Evolutionary conservation across 2,888 invertebrate genomes (phyloP).

Genomic region (Allophyes oxyacanthae): DNA sequence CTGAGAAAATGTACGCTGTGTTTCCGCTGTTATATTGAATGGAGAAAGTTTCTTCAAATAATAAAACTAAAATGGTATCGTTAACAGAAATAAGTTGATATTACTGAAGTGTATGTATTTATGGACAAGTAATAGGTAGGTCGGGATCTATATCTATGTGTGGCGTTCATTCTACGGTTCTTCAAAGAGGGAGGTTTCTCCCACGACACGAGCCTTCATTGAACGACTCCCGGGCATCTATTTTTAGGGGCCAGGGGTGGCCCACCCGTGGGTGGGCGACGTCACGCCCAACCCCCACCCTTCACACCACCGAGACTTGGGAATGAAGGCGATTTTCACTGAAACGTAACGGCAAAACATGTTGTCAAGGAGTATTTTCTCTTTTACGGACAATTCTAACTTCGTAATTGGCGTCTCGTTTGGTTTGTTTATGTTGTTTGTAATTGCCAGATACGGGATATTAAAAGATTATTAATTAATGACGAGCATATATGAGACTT

Average conservation of each 20-base stretch:
- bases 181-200: constrained; percentile 48
- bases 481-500: background rate
- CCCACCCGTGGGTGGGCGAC: constrained; percentile 64
- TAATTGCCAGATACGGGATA: constrained; percentile 19
- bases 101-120: constrained; percentile 19
- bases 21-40: constrained; percentile 29
- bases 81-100: constrained; percentile 34
- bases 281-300: constrained; percentile 60
- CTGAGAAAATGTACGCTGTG: constrained; percentile 26
- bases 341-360: constrained; percentile 67
- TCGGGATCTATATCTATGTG: constrained; percentile 31
- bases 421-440: constrained; percentile 36
- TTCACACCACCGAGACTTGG: constrained; percentile 56
- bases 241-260: constrained; percentile 81
- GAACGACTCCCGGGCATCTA: constrained; percentile 83
- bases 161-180: constrained; percentile 39
- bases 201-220: constrained; percentile 71
- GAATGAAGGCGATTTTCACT: constrained; percentile 68
- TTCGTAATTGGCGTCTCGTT: constrained; percentile 57
- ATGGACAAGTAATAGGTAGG: constrained; percentile 13
- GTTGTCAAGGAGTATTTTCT: constrained; percentile 61
- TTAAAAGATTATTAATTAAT: constrained; percentile 11
- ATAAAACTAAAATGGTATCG: constrained; percentile 36
- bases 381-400: constrained; percentile 66
- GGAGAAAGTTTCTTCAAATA: constrained; percentile 49